Percentiles rank a stretch among this genome's conserved stretches.
Evolutionary conservation across 2,797 vertebrate species (phyloP).

Genomic region (Manis javanica): DNA sequence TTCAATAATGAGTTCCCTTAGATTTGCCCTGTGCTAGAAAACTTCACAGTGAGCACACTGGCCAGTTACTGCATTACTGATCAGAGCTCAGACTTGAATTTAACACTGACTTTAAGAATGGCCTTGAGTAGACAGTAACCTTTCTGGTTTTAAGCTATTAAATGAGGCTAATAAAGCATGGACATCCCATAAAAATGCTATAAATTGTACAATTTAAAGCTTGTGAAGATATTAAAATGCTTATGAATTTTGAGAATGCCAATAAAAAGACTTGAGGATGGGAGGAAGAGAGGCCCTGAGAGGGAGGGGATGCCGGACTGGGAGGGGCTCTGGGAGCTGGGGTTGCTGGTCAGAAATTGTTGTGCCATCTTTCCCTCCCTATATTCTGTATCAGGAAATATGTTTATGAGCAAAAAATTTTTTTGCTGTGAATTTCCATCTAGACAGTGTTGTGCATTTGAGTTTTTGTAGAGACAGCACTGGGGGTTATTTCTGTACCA

Average conservation of each 20-base stretch:
- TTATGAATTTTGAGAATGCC: background rate
- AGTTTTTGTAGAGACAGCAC: background rate
- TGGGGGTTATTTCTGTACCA: background rate
- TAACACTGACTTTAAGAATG: constrained; percentile 24
- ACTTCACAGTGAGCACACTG: background rate
- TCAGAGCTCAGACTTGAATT: constrained; percentile 17
- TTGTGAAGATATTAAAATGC: background rate
- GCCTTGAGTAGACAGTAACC: constrained; percentile 14
- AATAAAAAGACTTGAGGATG: background rate
- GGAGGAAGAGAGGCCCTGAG: background rate
- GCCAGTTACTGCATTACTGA: constrained; percentile 3
- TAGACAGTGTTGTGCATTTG: background rate
- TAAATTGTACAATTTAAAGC: constrained; percentile 18
- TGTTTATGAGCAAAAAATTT: background rate
- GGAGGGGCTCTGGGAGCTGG: too few relatives aligned
- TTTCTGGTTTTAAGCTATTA: constrained; percentile 26
- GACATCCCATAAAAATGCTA: background rate
- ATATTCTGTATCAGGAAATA: background rate
- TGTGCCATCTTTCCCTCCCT: background rate
- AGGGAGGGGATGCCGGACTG: too few relatives aligned
- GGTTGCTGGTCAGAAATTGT: too few relatives aligned
- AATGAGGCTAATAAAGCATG: constrained; percentile 37
- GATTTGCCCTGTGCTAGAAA: background rate
- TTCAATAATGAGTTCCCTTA: background rate
- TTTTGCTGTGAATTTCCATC: background rate